Base-by-base conservation (phyloP, 2,888 invertebrate species). In the Nemurella pictetii region DNA sequence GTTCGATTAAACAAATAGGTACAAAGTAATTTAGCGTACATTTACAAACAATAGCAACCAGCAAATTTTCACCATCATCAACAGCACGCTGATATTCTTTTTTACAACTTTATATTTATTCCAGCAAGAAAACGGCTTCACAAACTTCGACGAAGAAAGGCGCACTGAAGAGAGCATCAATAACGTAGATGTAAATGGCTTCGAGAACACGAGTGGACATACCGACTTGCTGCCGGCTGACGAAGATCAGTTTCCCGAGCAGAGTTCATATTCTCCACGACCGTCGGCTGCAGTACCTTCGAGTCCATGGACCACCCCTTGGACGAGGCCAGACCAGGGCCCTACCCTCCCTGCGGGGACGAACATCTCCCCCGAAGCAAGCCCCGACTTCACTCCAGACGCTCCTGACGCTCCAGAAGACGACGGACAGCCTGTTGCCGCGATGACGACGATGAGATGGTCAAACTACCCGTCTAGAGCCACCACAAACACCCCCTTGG, bases 161-260 rank as follows among this genome's bases (percentile, higher is more conserved):
- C 32, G 80, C 26, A 80, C 80, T 4, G 80, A 80, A 35, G 80
- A 80, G 35, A 80, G 35, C 35, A 2, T 35, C 35, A 80, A 80
- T 35, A 80, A 80, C 35, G 80, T 80, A 0, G 80, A 80, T 35
- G 35, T 30, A 5, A 35, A 30, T 36, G 80, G 36, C 26, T 30
- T 80, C 35, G 80, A 35, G n/a, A 26, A 80, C 15, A 25, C 25
- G 26, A 35, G 26, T n/a, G 36, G 7, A 7, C 35, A 35, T 15
- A 77, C 15, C n/a, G 36, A n/a, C 4, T 35, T 30, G 32, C 80
- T n/a, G 7, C n/a, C 20, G 4, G 30, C 26, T 12, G 80, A 26
- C 3, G 80, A 80, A n/a, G 35, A 80, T 25, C 20, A 0, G n/a
- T 29, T 29, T 4, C 80, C 80, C 1, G 75, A 29, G 27, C n/a